Evolutionary conservation across 2,888 invertebrate genomes (phyloP).

Genomic region (Heliconius charithonia): DNA sequence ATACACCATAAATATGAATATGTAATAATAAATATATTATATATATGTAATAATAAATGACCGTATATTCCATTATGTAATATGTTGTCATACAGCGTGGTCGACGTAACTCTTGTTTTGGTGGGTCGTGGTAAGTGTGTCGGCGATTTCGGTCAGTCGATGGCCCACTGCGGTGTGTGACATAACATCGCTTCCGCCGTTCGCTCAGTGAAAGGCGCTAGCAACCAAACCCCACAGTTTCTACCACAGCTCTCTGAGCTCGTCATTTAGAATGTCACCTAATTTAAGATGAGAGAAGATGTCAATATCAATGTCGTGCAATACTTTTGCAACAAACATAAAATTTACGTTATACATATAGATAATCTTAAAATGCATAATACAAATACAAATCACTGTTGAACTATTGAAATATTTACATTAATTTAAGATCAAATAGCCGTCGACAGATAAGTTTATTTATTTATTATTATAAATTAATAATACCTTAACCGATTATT

Average conservation of each 20-base stretch:
- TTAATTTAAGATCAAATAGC: slow-evolving; percentile 20
- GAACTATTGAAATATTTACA: slow-evolving; percentile 22
- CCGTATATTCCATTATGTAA: slow-evolving; percentile 69
- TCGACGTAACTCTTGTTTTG: slow-evolving; percentile 80
- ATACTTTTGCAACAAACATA: slow-evolving; percentile 27
- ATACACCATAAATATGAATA: not conserved
- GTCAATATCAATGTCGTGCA: slow-evolving; percentile 49
- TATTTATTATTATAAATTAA: slow-evolving; percentile 34
- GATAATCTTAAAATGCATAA: not conserved
- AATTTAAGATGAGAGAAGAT: slow-evolving; percentile 34
- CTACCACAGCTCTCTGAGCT: slow-evolving; percentile 35
- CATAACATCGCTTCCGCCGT: slow-evolving; percentile 79
- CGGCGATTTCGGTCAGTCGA: slow-evolving; percentile 79
- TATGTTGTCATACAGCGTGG: slow-evolving; percentile 66
- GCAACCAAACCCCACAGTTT: slow-evolving; percentile 15
- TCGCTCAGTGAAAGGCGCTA: slow-evolving; percentile 59
- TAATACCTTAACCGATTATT: slow-evolving; percentile 20
- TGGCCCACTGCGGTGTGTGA: slow-evolving; percentile 75
- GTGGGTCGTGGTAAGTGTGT: slow-evolving; percentile 80
- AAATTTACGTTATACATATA: not conserved
- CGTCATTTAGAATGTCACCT: slow-evolving; percentile 37
- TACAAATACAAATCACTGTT: not conserved
- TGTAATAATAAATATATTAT: not conserved
- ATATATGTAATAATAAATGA: slow-evolving; percentile 49
- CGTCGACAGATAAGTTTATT: slow-evolving; percentile 26